Conservation (phyloP, 2,888 invertebrate genomes). For the Drosophila anceps region DNA sequence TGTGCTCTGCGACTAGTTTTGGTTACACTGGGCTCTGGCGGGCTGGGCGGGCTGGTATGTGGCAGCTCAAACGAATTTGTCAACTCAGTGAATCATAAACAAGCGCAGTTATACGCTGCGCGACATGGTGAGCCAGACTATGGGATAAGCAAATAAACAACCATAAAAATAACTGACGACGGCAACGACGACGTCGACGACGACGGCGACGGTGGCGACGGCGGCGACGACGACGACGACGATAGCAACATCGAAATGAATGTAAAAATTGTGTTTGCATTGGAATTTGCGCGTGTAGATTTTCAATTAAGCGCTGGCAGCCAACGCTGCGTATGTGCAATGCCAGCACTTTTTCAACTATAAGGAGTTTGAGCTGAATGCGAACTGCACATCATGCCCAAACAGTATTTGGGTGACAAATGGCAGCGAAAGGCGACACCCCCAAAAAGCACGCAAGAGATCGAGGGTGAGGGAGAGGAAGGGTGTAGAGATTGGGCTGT, state of each 20-base stretch:
- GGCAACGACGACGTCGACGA: slow-evolving; percentile 25
- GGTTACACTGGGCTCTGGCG: slow-evolving; percentile 16
- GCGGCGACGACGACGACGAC: slow-evolving; percentile 20
- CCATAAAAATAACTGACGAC: slow-evolving; percentile 10
- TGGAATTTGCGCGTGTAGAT: slow-evolving; percentile 68
- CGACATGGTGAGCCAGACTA: slow-evolving; percentile 45
- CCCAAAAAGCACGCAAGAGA: not conserved
- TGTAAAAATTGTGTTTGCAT: slow-evolving; percentile 65
- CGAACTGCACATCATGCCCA: slow-evolving; percentile 49
- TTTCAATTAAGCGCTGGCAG: slow-evolving; percentile 63
- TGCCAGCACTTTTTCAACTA: slow-evolving; percentile 45
- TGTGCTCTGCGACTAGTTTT: slow-evolving; percentile 33
- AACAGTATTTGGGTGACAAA: slow-evolving; percentile 59
- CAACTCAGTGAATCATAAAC: slow-evolving; percentile 75
- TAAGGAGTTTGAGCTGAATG: slow-evolving; percentile 16
- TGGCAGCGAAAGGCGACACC: slow-evolving; percentile 47
- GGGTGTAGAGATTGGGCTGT: slow-evolving; percentile 8
- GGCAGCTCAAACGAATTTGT: slow-evolving; percentile 62
- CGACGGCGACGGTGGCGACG: slow-evolving; percentile 25
- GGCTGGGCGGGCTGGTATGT: not conserved
- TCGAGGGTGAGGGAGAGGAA: slow-evolving; percentile 1
- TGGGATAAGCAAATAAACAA: slow-evolving; percentile 27
- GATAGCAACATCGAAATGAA: slow-evolving; percentile 29
- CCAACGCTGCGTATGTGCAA: slow-evolving; percentile 69
- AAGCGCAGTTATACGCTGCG: slow-evolving; percentile 63